These are phyloP conservation scores for Drosophila sp. DNA, from an alignment of 1,140 invertebrate genomes.

Conservation along the genomic window DNA sequence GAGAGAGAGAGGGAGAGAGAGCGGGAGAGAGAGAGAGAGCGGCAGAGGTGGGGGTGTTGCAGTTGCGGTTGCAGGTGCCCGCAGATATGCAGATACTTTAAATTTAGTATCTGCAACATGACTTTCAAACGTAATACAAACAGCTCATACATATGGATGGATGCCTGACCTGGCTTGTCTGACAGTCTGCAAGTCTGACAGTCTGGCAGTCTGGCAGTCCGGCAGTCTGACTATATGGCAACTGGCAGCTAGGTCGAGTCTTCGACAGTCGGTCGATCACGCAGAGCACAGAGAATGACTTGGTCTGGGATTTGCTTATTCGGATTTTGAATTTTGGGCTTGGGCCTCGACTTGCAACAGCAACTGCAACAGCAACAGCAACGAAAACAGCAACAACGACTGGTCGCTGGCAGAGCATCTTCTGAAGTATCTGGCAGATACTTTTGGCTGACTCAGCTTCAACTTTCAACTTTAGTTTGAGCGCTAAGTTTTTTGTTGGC, in stretches of 20 bases:
- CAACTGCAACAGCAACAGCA: constrained; percentile 1
- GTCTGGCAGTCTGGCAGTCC: constrained; percentile 22
- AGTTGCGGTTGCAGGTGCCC: constrained; percentile 25
- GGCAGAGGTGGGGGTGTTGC: not conserved
- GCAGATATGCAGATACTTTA: constrained; percentile 36
- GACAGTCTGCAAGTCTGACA: constrained; percentile 12
- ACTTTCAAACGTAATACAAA: constrained; percentile 83
- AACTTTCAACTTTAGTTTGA: constrained; percentile 68
- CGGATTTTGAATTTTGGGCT: constrained; percentile 9
- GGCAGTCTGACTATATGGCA: constrained; percentile 21
- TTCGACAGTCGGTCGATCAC: constrained; percentile 80
- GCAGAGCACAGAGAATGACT: constrained; percentile 47
- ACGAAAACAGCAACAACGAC: constrained; percentile 5
- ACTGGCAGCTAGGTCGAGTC: constrained; percentile 37
- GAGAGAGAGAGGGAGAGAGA: not conserved
- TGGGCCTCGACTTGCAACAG: constrained; percentile 7
- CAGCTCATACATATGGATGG: constrained; percentile 70
- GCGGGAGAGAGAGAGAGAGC: not conserved
- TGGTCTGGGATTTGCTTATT: constrained; percentile 3
- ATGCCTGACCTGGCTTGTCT: constrained; percentile 22
- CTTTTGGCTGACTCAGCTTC: constrained; percentile 61
- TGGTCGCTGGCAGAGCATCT: constrained; percentile 46
- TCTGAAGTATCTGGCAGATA: constrained; percentile 71
- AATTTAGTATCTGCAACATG: constrained; percentile 71
- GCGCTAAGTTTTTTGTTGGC: constrained; percentile 37